A percentile compares a stretch with the other conserved stretches of the same genome.
Conservation (phyloP, 2,888 invertebrate species). For the Calliopum simillimum region DNA sequence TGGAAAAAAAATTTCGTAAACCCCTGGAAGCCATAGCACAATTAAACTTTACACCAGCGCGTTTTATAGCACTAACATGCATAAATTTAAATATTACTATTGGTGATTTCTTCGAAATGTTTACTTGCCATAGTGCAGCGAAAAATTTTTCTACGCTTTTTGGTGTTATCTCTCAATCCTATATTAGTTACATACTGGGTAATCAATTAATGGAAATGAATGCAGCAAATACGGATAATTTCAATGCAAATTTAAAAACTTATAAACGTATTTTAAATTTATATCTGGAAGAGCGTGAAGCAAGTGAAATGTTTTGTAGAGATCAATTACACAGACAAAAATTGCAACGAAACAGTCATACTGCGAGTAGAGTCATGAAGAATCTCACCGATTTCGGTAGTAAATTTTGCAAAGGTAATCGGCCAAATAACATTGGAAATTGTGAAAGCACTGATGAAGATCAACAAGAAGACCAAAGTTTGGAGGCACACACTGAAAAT, state of each 20-base stretch:
- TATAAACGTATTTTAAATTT: constrained; percentile 56
- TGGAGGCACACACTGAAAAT: background rate
- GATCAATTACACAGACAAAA: constrained; percentile 55
- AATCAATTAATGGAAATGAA: constrained; percentile 59
- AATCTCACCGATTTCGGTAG: constrained; percentile 55
- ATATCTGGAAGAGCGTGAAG: constrained; percentile 58
- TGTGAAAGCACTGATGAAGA: constrained; percentile 51
- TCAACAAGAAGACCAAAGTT: too few species aligned
- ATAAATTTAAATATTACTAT: constrained; percentile 53
- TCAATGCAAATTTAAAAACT: constrained; percentile 48
- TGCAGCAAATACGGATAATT: constrained; percentile 58
- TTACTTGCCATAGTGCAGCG: constrained; percentile 54
- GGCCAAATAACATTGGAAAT: constrained; percentile 60
- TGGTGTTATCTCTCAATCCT: constrained; percentile 58
- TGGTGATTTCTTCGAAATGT: constrained; percentile 56
- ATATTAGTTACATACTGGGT: constrained; percentile 59
- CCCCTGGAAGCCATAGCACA: constrained; percentile 28
- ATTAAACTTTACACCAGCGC: constrained; percentile 54
- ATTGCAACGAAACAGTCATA: constrained; percentile 54
- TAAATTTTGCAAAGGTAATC: constrained; percentile 62
- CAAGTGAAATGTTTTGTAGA: constrained; percentile 56
- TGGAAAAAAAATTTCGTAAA: constrained; percentile 37
- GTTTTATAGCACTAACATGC: constrained; percentile 58
- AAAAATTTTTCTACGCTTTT: constrained; percentile 52
- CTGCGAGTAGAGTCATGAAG: constrained; percentile 47